A percentile compares a stretch with the other conserved stretches of the same genome.
These are phyloP conservation scores for Latrodectus elegans DNA, from an alignment of 2,888 invertebrate genomes.

Conservation along the genomic window DNA sequence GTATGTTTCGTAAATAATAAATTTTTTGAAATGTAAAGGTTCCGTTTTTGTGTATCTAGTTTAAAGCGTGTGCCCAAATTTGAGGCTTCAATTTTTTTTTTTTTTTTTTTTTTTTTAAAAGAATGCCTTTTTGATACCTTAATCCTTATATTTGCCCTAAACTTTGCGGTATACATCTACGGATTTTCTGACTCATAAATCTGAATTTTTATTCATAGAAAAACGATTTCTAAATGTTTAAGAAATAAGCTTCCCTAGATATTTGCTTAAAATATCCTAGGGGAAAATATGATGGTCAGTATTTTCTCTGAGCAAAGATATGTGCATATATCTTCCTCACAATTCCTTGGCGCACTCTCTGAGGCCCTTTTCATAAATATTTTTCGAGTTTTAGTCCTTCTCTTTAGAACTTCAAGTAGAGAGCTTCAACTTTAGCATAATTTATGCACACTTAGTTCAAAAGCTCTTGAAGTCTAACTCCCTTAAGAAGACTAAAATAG, in stretches of 20 bases:
- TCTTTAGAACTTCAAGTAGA: conserved; percentile 14
- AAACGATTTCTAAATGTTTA: conserved; percentile 5
- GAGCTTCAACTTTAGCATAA: conserved; percentile 61
- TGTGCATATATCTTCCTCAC: conserved; percentile 43
- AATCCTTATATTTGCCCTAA: background rate
- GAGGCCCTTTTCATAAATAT: conserved; percentile 54
- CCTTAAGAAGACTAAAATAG: conserved; percentile 30
- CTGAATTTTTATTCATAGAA: conserved; percentile 2
- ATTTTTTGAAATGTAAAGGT: too few relatives aligned
- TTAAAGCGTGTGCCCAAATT: too few relatives aligned
- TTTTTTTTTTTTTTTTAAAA: background rate
- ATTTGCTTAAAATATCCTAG: conserved; percentile 36
- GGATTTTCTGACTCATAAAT: background rate
- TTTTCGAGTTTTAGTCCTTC: conserved; percentile 50
- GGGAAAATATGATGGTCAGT: conserved; percentile 26
- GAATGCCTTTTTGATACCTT: background rate
- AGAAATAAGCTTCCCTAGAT: conserved; percentile 1
- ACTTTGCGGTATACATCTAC: background rate
- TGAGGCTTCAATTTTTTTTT: too few relatives aligned
- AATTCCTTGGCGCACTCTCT: conserved; percentile 28
- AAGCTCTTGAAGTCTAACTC: conserved; percentile 55
- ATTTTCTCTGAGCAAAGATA: conserved; percentile 40
- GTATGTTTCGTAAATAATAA: too few relatives aligned
- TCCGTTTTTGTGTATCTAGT: too few relatives aligned
- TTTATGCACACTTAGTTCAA: conserved; percentile 56